These are phyloP conservation scores for Heliconius hermathena DNA, from an alignment of 1,140 invertebrate genomes.

Conservation along the genomic window DNA sequence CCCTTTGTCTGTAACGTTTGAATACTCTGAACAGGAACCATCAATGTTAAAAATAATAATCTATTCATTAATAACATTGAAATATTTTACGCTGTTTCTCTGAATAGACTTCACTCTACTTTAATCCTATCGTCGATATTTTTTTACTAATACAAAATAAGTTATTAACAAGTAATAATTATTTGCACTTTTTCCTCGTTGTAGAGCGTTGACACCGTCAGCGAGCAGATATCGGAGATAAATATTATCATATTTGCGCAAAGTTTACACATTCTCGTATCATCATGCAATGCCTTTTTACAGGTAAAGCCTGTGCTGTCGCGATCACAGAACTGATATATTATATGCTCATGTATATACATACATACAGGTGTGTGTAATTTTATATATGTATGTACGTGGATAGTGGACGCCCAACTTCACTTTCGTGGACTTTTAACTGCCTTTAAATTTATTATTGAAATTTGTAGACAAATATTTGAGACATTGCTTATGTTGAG, in stretches of 20 bases:
- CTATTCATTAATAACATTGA: too few species aligned
- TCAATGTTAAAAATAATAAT: too few species aligned
- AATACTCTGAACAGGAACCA: too few species aligned
- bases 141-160: neutral
- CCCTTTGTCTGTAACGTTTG: neutral
- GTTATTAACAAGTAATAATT: constrained; percentile 19
- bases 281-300: constrained; percentile 20
- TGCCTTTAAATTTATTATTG: too few species aligned
- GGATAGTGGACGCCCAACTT: too few species aligned
- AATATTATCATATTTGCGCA: constrained; percentile 38
- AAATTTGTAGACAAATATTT: too few species aligned
- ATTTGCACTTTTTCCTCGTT: constrained; percentile 31
- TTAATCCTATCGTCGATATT: neutral
- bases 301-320: neutral
- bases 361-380: too few species aligned
- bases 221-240: constrained; percentile 30
- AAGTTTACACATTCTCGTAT: constrained; percentile 26
- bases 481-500: too few species aligned
- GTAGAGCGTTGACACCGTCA: constrained; percentile 32
- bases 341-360: neutral
- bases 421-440: neutral
- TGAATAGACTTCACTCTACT: neutral
- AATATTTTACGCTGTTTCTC: too few species aligned
- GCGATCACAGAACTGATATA: neutral
- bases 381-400: too few species aligned